Evolutionary conservation across 2,113 vertebrate species (phyloP).

Genomic region (Microtus pennsylvanicus): DNA sequence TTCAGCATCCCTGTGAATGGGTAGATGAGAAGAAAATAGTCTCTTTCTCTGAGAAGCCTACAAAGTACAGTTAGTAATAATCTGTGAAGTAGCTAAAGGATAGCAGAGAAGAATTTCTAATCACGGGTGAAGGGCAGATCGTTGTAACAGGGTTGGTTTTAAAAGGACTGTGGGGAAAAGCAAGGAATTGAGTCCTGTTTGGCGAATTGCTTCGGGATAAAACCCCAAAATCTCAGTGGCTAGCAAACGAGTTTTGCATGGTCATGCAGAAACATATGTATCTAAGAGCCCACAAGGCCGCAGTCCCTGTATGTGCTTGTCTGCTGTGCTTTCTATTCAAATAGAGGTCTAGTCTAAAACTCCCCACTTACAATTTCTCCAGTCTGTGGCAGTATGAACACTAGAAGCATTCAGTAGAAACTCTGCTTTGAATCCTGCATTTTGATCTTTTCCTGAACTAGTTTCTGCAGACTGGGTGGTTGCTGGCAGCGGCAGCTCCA

Average conservation of each 20-base stretch:
- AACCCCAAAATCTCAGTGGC: not conserved
- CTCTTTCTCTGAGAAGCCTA: conserved; percentile 59
- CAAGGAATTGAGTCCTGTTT: not conserved
- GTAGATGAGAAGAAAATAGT: conserved; percentile 27
- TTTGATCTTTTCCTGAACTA: not conserved
- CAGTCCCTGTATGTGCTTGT: not conserved
- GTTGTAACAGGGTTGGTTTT: not conserved
- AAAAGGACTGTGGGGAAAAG: not conserved
- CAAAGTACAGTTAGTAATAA: conserved; percentile 34
- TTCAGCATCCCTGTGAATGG: conserved; percentile 41
- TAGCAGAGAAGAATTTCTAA: conserved; percentile 28
- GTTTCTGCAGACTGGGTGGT: not conserved
- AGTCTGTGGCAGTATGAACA: not conserved
- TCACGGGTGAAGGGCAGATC: conserved; percentile 11
- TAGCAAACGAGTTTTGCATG: not conserved
- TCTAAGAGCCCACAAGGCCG: not conserved
- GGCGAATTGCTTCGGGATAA: not conserved
- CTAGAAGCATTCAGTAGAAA: not conserved
- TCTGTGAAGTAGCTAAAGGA: conserved; percentile 33
- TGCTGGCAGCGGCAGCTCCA: not conserved
- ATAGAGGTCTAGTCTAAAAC: not conserved
- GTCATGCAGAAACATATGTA: not conserved
- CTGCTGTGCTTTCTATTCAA: not conserved
- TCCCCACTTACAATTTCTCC: not conserved
- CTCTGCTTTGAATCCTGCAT: not conserved